Evolutionary conservation across 2,113 vertebrate genomes (phyloP), one percentile per base, ranked within the genome.

Genomic region (Corapipo altera): DNA sequence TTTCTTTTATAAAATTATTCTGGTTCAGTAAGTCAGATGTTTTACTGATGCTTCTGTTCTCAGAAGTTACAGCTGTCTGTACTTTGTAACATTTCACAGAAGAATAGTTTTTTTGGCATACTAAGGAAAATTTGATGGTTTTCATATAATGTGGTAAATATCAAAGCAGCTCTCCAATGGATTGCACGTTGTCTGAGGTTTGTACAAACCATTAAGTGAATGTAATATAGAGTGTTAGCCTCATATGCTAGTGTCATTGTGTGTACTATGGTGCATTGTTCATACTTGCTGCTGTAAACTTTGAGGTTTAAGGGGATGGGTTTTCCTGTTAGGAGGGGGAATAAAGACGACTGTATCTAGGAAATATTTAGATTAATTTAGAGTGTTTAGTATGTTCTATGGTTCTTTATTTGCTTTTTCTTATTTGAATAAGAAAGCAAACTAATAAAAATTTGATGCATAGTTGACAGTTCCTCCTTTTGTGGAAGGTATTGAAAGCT

Each of bases 351-450:
- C 83, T 93, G 35, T 62, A 87, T 76, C 44, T 86, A 76, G 37
- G 66, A 94, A 94, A 94, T 87, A 91, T 62, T 73, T 87, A 81
- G 65, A 87, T 64, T 82, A 66, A 78, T 77, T 73, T 82, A 66
- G 70, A 72, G 33, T 78, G 52, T 83, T 78, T 91, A 73, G 48
- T 78, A 62, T 32, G 37, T 87, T 87, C 35, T 82, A 23, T 77
- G 65, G 35, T 55, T 91, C 27, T 77, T 77, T 72, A 87, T 67
- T 87, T 91, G 35, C 21, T 83, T 87, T 87, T 91, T 74, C 48
- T 57, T 73, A 78, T 87, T 73, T 67, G 48, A 83, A 57, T 87
- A 91, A 91, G 83, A 91, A 87, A 83, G 28, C 65, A 87, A 91
- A 32, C 41, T 91, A 77, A 86, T 87, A 87, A 93, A 81, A 90